Conservation (phyloP, 2,113 vertebrate species). For the Sapajus apella region DNA sequence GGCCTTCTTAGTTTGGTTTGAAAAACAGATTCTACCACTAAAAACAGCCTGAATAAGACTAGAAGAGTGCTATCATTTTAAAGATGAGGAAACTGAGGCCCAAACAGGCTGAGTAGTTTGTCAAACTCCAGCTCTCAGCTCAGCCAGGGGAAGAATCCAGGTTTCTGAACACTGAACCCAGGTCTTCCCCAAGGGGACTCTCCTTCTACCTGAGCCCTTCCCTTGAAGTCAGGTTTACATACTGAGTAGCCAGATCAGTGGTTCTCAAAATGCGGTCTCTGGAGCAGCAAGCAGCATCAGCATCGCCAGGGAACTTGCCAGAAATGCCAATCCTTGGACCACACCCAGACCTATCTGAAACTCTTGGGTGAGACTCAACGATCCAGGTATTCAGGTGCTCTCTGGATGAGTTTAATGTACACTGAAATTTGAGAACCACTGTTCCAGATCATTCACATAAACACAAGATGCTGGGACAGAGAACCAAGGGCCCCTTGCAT, state of each 20-base stretch:
- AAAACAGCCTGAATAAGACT: background rate
- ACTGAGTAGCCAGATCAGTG: background rate
- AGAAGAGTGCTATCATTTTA: conserved; percentile 27
- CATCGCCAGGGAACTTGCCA: background rate
- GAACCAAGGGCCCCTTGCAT: background rate
- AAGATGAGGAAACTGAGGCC: conserved; percentile 58
- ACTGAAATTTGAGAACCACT: background rate
- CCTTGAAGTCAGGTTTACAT: background rate
- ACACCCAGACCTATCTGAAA: background rate
- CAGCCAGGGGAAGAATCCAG: background rate
- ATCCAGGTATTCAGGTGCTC: background rate
- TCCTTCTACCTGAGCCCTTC: background rate
- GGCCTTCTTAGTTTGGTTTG: background rate
- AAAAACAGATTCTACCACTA: background rate
- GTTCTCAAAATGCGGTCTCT: background rate
- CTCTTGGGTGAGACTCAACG: background rate
- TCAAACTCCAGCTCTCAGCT: background rate
- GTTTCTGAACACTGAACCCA: background rate
- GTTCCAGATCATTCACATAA: background rate
- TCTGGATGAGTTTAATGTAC: background rate
- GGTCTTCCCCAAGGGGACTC: background rate
- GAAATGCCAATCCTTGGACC: background rate
- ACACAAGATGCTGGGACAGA: background rate
- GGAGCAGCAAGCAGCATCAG: background rate
- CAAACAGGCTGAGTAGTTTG: background rate